Base-by-base conservation (phyloP, 1,140 invertebrate species). In the Tetragnatha versicolor region DNA sequence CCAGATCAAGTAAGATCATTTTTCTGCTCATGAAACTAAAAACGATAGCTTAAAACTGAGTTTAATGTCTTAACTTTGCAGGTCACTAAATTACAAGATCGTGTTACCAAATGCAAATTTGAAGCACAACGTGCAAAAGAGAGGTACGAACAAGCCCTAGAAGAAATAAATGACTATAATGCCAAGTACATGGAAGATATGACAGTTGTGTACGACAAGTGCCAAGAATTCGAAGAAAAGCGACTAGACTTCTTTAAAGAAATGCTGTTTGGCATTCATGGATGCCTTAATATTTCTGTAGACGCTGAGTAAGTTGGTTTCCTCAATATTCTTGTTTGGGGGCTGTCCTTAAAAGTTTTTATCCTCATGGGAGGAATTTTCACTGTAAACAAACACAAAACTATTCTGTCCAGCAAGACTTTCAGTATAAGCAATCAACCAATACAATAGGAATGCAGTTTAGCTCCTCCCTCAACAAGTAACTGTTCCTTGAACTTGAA, bases 151-250 rank as follows among this genome's bases (percentile, higher is more conserved):
- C 88, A 92, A 27, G 91, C 95, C 0, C 88, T 98, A 29, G 91
- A 93, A 83, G 97, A 98, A 88, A 94, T 99, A 79, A 98, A 95
- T 85, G 90, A 91, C 81, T 96, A 97, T 86, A 98, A 98, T 89
- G 93, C 96, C 9, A 96, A 96, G 84, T 99, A 99, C 85, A 97
- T 98, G 89, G 94, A 96, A 86, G 94, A 96, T 86, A 97, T 97
- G 93, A 92, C 92, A 35, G 91, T 92, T 81, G 96, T 98, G 22
- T 99, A 97, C 87, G 93, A 97, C 81, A 94, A 95, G 86, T 98
- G 96, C 87, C 96, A 98, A 89, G 92, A 95, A 84, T 94, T 97
- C 90, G 97, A 99, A 87, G 92, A 93, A 77, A 92, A 94, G 84
- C 88, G 97, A 84, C 89, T 98, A 80, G 91, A 92, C 76, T 98